These are phyloP conservation scores for Steinernema feltiae DNA, from an alignment of 1,140 invertebrate genomes.

Conservation along the genomic window DNA sequence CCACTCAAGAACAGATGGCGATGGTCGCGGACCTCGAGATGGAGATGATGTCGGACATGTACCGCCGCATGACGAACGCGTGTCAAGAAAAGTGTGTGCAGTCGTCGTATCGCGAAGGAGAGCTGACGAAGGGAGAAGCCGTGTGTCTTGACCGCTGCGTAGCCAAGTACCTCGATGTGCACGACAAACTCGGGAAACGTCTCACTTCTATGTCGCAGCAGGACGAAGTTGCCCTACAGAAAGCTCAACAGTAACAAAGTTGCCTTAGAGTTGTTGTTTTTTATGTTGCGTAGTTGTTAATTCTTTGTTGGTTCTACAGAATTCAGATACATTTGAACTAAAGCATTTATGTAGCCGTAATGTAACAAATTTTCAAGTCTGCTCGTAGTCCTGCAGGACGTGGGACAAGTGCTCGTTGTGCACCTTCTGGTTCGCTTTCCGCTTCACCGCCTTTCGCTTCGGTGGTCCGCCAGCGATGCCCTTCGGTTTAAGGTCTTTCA, in stretches of 20 bases:
- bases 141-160: conserved; percentile 95
- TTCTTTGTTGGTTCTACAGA: neutral
- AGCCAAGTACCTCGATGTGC: conserved; percentile 92
- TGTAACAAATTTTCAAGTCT: neutral
- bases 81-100: conserved; percentile 95
- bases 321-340: neutral
- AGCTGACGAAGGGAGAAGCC: conserved; percentile 91
- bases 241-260: conserved; percentile 59
- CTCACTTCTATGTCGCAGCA: conserved; percentile 82
- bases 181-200: conserved; percentile 91
- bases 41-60: conserved; percentile 99
- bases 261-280: conserved; percentile 13
- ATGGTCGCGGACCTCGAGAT: conserved; percentile 78
- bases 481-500: conserved; percentile 58
- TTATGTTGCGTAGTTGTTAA: conserved; percentile 2
- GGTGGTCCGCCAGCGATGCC: conserved; percentile 17
- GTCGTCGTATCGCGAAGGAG: conserved; percentile 80
- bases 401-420: conserved; percentile 66
- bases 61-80: conserved; percentile 78
- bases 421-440: conserved; percentile 61
- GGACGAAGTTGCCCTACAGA: conserved; percentile 74
- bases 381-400: conserved; percentile 63
- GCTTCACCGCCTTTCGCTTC: conserved; percentile 61
- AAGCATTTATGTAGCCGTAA: neutral
- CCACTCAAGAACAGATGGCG: conserved; percentile 28